A percentile compares a stretch with the other conserved stretches of the same genome.
These are phyloP conservation scores for Anolis carolinensis DNA, from an alignment of 2,113 vertebrate genomes.

Conservation along the genomic window DNA sequence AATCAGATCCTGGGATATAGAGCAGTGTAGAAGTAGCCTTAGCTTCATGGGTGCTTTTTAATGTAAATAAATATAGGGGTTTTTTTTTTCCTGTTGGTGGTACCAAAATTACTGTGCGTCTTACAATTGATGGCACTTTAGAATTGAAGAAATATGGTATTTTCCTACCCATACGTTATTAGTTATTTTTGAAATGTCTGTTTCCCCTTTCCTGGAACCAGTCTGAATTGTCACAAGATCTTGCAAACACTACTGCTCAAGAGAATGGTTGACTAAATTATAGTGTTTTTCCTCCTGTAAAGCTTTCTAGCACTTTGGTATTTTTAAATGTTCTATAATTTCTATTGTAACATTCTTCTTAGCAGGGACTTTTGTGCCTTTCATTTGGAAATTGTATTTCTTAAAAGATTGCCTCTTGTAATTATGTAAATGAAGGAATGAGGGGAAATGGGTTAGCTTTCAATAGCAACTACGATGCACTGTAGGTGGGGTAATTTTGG, in stretches of 20 bases:
- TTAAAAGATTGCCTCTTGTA: constrained; percentile 11
- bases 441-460: background rate
- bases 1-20: too few species aligned
- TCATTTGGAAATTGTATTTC: background rate
- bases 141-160: background rate
- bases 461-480: background rate
- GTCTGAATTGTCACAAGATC: background rate
- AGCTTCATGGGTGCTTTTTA: too few species aligned
- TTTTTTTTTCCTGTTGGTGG: too few species aligned
- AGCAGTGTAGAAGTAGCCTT: too few species aligned
- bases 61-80: too few species aligned
- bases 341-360: background rate
- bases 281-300: background rate
- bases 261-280: background rate
- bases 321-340: constrained; percentile 2
- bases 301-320: constrained; percentile 4
- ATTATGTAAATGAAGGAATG: constrained; percentile 20
- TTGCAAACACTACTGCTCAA: background rate
- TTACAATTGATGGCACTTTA: too few species aligned
- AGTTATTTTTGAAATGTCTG: background rate
- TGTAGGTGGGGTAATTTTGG: background rate
- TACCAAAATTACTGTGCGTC: too few species aligned
- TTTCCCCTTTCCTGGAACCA: too few species aligned
- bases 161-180: background rate
- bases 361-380: background rate